Evolutionary conservation across 2,113 vertebrate genomes (phyloP).

Genomic region (Clarias magur): DNA sequence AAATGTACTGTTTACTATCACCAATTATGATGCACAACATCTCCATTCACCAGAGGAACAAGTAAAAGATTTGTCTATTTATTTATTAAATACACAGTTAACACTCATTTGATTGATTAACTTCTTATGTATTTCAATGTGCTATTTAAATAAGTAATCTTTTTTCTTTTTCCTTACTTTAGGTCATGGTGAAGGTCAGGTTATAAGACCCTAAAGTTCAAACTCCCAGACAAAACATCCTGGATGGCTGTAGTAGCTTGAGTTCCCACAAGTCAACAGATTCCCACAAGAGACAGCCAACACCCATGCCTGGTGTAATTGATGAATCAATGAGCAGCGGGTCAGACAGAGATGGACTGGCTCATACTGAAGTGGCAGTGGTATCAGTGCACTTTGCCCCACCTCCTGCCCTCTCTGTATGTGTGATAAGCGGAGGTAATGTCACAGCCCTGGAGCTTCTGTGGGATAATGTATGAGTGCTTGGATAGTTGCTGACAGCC

Average conservation of each 20-base stretch:
- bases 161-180: background rate
- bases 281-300: conserved; percentile 59
- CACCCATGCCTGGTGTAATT: conserved; percentile 59
- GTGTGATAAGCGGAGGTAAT: conserved; percentile 28
- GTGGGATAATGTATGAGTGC: conserved; percentile 54
- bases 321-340: conserved; percentile 63
- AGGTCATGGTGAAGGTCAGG: conserved; percentile 33
- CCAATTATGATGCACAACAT: background rate
- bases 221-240: conserved; percentile 50
- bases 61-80: background rate
- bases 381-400: conserved; percentile 58
- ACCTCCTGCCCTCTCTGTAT: conserved; percentile 63
- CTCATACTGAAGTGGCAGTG: conserved; percentile 50
- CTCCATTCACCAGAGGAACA: background rate
- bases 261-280: conserved; percentile 58
- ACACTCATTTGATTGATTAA: background rate
- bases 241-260: conserved; percentile 27
- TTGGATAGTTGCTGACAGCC: conserved; percentile 66
- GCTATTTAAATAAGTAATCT: background rate
- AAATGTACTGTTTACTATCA: background rate
- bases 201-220: conserved; percentile 34
- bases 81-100: background rate
- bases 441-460: conserved; percentile 13
- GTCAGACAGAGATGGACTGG: conserved; percentile 60
- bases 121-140: background rate